phyloP scores from a whole-genome alignment of 2,797 vertebrate genomes.

The Tangara arthus region DNA sequence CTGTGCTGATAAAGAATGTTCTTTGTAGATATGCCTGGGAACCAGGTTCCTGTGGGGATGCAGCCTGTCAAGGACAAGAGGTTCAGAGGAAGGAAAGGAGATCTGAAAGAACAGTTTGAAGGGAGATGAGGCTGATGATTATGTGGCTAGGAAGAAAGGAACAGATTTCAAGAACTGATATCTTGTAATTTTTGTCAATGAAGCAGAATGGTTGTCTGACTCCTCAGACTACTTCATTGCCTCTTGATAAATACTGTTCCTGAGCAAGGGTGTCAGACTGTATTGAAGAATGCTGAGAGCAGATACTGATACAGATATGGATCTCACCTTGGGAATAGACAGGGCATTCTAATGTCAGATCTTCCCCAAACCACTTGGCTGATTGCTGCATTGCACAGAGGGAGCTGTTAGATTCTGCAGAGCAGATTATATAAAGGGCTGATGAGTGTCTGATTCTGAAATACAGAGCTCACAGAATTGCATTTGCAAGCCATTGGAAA shows the following conservation, averaged over 20 bases:
- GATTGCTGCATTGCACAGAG: not conserved
- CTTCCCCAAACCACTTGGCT: not conserved
- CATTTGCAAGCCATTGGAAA: not conserved
- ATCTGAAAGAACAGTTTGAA: not conserved
- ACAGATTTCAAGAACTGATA: not conserved
- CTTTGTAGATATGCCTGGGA: not conserved
- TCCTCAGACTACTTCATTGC: not conserved
- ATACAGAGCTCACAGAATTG: not conserved
- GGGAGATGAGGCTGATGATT: not conserved
- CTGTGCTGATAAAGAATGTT: not conserved
- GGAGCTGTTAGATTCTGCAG: not conserved
- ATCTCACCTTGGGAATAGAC: not conserved
- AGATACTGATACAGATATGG: rapidly evolving
- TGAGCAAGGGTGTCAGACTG: not conserved
- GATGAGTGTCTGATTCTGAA: not conserved
- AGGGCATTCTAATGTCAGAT: not conserved
- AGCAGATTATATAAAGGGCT: not conserved
- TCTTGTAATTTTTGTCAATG: not conserved
- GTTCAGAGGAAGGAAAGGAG: not conserved
- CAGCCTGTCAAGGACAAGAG: not conserved
- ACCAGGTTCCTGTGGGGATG: not conserved
- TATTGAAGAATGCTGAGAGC: not conserved
- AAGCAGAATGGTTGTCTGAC: not conserved
- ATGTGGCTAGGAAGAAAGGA: not conserved
- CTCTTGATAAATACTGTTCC: not conserved